Evolutionary conservation across 2,113 vertebrate genomes (phyloP), one percentile per base, ranked within the genome.

Genomic region (Chelonoidis abingdonii): DNA sequence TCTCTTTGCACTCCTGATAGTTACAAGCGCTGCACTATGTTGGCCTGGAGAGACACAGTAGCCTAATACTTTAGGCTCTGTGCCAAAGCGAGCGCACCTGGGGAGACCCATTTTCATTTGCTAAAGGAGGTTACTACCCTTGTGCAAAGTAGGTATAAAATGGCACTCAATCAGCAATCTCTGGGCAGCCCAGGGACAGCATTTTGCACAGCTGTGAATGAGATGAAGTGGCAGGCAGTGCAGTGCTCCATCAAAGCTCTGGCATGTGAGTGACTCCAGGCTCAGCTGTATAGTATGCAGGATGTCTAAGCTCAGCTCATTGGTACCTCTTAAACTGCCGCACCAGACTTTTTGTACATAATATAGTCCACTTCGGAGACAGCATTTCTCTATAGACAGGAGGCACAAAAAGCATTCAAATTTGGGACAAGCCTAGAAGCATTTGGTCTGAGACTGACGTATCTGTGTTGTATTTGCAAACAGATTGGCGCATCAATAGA

Each of bases 61-160:
- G 11, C 57, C 57, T 62, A 62, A 31, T 62, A 12, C 27, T 62
- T 31, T 14, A 62, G 57, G 57, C 59, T 31, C 29, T 62, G 57
- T 1, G 13, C 57, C 6, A 35, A 35, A 62, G 29, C 1, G 3
- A 4, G 13, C 6, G 13, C 57, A 59, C 27, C 0, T 13, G 13
- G 11, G 59, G 13, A 31, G 12, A 16, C 5, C n/a, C 17, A n/a
- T n/a, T 69, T 29, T 69, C 9, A 69, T n/a, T 35, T n/a, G 31
- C 14, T 38, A 69, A 19, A 38, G 59, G 29, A n/a, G 16, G 16
- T 69, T 35, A 62, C 17, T 1, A 69, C 17, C 19, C 35, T 19
- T 19, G 35, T 69, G 62, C 17, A 69, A 19, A n/a, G 35, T 8
- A 38, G n/a, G n/a, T 38, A 10, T 21, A 22, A 72, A 72, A 22